Base-by-base conservation (phyloP, 2,797 vertebrate species). In the Microctenopoma lineatum region DNA sequence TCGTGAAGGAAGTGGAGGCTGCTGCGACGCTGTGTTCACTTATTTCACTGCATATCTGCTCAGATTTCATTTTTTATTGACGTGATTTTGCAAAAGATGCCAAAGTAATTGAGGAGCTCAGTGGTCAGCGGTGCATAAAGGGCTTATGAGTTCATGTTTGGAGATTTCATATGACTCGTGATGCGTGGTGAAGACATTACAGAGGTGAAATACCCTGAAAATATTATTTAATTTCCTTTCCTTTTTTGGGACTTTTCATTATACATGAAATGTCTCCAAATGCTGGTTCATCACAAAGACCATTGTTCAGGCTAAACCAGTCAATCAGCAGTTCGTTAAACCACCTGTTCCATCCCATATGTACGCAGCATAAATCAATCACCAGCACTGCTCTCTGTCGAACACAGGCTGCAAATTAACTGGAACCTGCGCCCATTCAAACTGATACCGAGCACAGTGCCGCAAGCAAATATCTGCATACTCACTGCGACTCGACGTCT, bases 61-160 rank as follows among this genome's bases (percentile, higher is more conserved):
- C 72, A 59, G 62, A 74, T 81, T 83, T 77, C 59, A 76, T 84
- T 83, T 84, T 83, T 79, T 52, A 68, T 29, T 42, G 75, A 81
- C 76, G 65, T 73, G 80, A 84, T 82, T 87, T 79, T n/a, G 38
- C 66, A 66, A 70, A 84, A 77, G 79, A 84, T 77, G 70, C 55
- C 66, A 77, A 83, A 79, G 83, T 77, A 83, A 87, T 84, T 77
- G 79, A 74, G 59, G 59, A 53, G 73, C 84, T 79, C 76, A 51
- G 83, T 66, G 15, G 72, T 79, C 61, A 44, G 73, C 50, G 44
- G 63, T 27, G 79, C 73, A 39, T 59, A 73, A 73, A 77, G 59
- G 55, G 76, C 83, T 81, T 69, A 81, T n/a, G 62, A 75, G 57
- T 81, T 77, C 38, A 62, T 48, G 77, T 79, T 21, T 79, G 14